These are phyloP conservation scores for Lagopus leucura DNA, from an alignment of 2,113 vertebrate species.

Conservation along the genomic window DNA sequence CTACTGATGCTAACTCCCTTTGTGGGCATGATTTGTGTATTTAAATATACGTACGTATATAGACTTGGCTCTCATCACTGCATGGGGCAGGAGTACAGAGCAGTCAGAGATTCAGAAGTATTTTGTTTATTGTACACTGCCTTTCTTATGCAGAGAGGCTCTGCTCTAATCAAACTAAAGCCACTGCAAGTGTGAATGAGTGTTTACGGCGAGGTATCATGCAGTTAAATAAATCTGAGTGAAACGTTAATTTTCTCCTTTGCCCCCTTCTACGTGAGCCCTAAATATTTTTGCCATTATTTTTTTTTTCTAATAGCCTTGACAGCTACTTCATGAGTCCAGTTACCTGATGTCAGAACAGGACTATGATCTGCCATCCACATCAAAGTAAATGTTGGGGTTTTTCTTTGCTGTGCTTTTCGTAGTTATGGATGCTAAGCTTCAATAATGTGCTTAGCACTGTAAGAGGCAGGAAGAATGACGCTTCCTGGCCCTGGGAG, in stretches of 20 bases:
- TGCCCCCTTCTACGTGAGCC: neutral
- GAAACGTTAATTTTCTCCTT: neutral
- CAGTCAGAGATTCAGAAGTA: neutral
- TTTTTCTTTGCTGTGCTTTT: conserved; percentile 29
- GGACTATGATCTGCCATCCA: neutral
- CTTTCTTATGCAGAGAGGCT: neutral
- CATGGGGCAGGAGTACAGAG: neutral
- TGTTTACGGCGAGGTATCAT: neutral
- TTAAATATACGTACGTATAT: no score
- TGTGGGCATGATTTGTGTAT: neutral
- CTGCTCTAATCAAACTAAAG: neutral
- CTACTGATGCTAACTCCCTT: neutral
- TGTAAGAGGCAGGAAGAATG: conserved; percentile 39
- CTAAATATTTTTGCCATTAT: neutral
- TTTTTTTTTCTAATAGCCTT: neutral
- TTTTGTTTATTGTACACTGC: neutral
- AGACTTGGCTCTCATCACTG: neutral
- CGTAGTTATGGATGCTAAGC: conserved; percentile 49
- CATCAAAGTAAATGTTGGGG: conserved; percentile 39
- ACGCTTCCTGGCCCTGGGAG: conserved; percentile 5
- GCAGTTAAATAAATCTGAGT: neutral
- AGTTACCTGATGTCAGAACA: conserved; percentile 22
- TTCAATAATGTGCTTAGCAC: conserved; percentile 43
- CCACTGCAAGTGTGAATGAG: neutral
- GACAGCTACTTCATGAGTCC: conserved; percentile 33